A percentile compares a stretch with the other conserved stretches of the same genome.
These are phyloP conservation scores for Anneissia japonica DNA, from an alignment of 35 echinoderm and acorn worm species.

Conservation along the genomic window DNA sequence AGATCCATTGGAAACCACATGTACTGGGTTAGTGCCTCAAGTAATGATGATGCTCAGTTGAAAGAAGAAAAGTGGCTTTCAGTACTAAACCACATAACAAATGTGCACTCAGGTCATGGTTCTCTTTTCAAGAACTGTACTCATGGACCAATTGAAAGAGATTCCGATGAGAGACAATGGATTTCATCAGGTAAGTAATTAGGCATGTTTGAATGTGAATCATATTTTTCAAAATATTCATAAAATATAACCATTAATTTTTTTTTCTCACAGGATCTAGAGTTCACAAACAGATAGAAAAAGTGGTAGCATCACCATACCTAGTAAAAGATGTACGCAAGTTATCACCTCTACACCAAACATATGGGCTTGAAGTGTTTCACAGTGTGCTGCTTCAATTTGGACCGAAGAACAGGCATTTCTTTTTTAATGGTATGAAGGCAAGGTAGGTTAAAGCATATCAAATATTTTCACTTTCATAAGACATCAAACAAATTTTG, in stretches of 20 bases:
- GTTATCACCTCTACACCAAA: neutral
- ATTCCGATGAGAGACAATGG: neutral
- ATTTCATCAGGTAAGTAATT: neutral
- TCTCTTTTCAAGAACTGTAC: neutral
- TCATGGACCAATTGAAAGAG: neutral
- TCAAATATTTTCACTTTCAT: too few species aligned
- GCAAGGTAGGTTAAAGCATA: neutral
- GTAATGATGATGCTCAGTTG: neutral
- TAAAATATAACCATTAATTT: too few species aligned
- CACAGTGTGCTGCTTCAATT: slow-evolving; percentile 16
- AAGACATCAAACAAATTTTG: too few species aligned
- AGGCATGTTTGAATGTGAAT: too few species aligned
- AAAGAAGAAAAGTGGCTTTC: neutral
- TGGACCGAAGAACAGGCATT: slow-evolving; percentile 9
- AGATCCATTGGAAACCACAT: neutral
- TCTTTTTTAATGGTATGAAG: neutral
- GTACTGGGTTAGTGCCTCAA: neutral
- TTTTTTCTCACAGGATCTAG: neutral
- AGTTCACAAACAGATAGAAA: neutral
- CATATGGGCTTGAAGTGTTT: neutral
- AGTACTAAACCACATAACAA: neutral
- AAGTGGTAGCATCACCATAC: neutral
- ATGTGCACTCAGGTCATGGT: neutral
- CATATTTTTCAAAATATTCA: too few species aligned
- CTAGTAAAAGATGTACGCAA: neutral